Evolutionary conservation across 2,113 vertebrate genomes (phyloP), one percentile per base, ranked within the genome.

Genomic region (Nannobrachium achirus): DNA sequence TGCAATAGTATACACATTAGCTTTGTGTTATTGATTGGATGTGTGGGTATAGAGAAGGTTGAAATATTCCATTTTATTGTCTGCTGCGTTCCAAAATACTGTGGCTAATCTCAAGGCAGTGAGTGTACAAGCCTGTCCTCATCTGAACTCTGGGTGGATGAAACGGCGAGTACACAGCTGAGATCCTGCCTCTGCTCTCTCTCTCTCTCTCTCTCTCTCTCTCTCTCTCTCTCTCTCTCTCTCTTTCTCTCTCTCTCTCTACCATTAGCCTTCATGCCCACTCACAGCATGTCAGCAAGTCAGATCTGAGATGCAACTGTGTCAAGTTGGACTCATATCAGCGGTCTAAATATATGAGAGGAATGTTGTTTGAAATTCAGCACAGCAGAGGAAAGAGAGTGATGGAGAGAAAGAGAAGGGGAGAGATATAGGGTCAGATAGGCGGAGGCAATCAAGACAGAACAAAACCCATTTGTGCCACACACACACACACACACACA

Each of bases 221-320:
- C 13, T 59, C 40, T 69, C 76, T 63, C 57, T 53, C 52, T 52
- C 52, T 56, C 52, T n/a, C 20, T 38, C 62, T 41, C 63, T 19
- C 51, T 42, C 64, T 60, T 63, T 74, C 52, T 38, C 52, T 64
- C 64, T 64, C 25, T 65, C 63, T 57, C 57, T 78, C 76, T 62
- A 66, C 81, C 76, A 53, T 83, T 85, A 64, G 67, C 79, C 73
- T 53, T 72, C 83, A 82, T 10, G 69, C 76, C 71, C 80, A 79
- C 86, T 83, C 88, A 64, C 84, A 88, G 86, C 82, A 84, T 76
- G 86, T 84, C 82, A 85, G 70, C 79, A 69, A 86, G 69, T 75
- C 70, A 76, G 79, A 82, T 82, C 73, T 60, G 66, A 75, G 78
- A 80, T 63, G 65, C 38, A 52, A 72, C 80, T 62, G 70, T 78